These are phyloP conservation scores for Trididemnum clinides DNA, from an alignment of 23 tunicate species.

Conservation along the genomic window DNA sequence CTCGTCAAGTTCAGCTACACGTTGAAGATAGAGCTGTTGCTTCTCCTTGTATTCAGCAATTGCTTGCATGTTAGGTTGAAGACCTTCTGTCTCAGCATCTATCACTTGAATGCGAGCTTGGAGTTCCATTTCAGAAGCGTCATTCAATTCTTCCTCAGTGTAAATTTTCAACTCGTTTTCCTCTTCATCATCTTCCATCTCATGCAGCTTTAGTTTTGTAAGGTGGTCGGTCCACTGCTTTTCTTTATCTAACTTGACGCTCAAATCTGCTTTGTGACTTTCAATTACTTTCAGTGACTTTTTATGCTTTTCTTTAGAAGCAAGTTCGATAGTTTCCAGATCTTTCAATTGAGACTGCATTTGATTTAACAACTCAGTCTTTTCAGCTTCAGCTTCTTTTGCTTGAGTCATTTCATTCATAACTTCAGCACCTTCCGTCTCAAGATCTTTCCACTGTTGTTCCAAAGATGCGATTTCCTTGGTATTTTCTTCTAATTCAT, in stretches of 20 bases:
- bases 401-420: slow-evolving; percentile 19
- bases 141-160: slow-evolving; percentile 66
- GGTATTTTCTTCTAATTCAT: slow-evolving; percentile 51
- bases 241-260: neutral
- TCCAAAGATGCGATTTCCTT: slow-evolving; percentile 49
- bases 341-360: slow-evolving; percentile 45
- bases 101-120: slow-evolving; percentile 37
- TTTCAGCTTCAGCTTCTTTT: slow-evolving; percentile 16
- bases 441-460: slow-evolving; percentile 67
- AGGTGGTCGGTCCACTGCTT: slow-evolving; percentile 37
- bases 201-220: slow-evolving; percentile 55
- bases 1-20: slow-evolving; percentile 80
- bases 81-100: slow-evolving; percentile 42
- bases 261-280: neutral
- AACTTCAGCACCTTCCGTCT: slow-evolving; percentile 49
- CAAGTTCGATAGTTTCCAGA: neutral
- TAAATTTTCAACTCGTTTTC: slow-evolving; percentile 22
- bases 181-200: slow-evolving; percentile 72
- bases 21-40: slow-evolving; percentile 66
- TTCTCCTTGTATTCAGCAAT: slow-evolving; percentile 80
- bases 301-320: slow-evolving; percentile 20
- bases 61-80: slow-evolving; percentile 79
- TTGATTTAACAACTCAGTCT: slow-evolving; percentile 26
- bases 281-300: slow-evolving; percentile 2
- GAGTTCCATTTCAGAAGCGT: slow-evolving; percentile 27